Evolutionary conservation across 2,888 invertebrate genomes (phyloP).

Genomic region (Clivina fossor): DNA sequence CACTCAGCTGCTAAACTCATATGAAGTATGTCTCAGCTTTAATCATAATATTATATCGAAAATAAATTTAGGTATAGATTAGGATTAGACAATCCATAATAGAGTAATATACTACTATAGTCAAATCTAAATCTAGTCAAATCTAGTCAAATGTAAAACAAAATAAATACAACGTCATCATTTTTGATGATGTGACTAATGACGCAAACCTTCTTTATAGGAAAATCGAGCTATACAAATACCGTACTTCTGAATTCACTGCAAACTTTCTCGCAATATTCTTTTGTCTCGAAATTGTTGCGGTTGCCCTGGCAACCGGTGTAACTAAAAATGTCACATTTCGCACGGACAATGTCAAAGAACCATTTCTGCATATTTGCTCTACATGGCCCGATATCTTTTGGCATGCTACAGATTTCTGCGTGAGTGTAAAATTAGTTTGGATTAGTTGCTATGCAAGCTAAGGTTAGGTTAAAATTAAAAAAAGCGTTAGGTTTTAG

Average conservation of each 20-base stretch:
- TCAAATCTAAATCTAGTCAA: too few relatives aligned
- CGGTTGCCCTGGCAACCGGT: constrained; percentile 87
- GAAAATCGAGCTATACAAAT: too few relatives aligned
- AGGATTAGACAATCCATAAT: background rate
- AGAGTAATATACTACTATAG: too few relatives aligned
- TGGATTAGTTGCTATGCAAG: constrained; percentile 4
- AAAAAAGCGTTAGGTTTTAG: background rate
- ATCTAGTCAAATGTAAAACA: too few relatives aligned
- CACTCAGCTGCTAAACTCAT: too few relatives aligned
- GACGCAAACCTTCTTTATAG: background rate
- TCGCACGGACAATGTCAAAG: constrained; percentile 69
- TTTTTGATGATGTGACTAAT: too few relatives aligned
- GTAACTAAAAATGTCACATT: constrained; percentile 83
- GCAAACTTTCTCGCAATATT: constrained; percentile 70
- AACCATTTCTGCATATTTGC: constrained; percentile 81
- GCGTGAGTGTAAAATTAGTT: constrained; percentile 37
- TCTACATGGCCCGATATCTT: constrained; percentile 75
- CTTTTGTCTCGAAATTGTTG: constrained; percentile 80
- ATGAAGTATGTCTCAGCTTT: too few relatives aligned
- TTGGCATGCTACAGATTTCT: constrained; percentile 66
- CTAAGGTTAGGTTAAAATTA: constrained; percentile 29
- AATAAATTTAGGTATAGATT: too few relatives aligned
- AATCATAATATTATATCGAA: too few relatives aligned
- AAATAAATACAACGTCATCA: too few relatives aligned
- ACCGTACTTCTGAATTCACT: constrained; percentile 56